Conservation (phyloP, 2,113 vertebrate species). For the rat (Rattus norvegicus) region DNA sequence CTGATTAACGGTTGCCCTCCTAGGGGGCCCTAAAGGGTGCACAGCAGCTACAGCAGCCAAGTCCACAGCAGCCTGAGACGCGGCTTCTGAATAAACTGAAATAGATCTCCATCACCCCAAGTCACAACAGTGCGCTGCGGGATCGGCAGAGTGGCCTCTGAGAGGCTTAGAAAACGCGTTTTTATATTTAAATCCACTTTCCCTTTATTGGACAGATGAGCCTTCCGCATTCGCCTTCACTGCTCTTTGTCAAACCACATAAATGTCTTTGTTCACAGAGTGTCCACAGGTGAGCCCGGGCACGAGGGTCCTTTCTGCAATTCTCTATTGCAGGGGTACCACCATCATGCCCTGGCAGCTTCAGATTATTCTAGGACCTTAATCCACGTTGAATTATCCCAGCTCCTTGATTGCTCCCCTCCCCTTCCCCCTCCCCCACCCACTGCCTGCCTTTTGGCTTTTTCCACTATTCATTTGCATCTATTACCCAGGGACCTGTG, state of each 20-base stretch:
- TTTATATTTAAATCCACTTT: conserved; percentile 61
- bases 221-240: conserved; percentile 24
- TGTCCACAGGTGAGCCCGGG: conserved; percentile 9
- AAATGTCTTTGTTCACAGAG: conserved; percentile 52
- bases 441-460: conserved; percentile 55
- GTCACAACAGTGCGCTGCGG: conserved; percentile 49
- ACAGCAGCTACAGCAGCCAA: conserved; percentile 78
- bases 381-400: conserved; percentile 30
- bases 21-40: conserved; percentile 79
- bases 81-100: conserved; percentile 58
- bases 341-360: conserved; percentile 9
- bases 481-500: conserved; percentile 52
- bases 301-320: neutral
- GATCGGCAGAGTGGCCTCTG: neutral
- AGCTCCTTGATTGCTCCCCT: neutral
- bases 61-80: conserved; percentile 80
- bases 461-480: conserved; percentile 49
- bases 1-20: conserved; percentile 74
- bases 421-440: neutral
- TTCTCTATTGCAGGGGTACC: neutral
- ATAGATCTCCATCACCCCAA: conserved; percentile 60
- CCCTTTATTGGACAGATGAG: conserved; percentile 63
- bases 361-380: conserved; percentile 53
- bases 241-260: conserved; percentile 59
- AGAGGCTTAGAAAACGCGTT: conserved; percentile 46